Base-by-base conservation (phyloP, 1,140 invertebrate genomes). In the Pachypsylla venusta region DNA sequence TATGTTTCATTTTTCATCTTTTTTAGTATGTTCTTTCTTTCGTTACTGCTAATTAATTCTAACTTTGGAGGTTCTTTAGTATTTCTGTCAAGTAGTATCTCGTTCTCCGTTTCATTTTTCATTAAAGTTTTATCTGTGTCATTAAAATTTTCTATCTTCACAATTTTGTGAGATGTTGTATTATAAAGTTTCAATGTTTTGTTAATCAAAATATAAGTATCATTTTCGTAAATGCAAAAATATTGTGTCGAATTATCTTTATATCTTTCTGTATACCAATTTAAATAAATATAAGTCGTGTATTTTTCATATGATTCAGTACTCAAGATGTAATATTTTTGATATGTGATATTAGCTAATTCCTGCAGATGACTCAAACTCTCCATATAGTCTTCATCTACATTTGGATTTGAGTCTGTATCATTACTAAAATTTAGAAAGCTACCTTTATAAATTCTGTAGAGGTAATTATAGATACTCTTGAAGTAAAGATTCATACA, bases 221-320 rank as follows among this genome's bases (percentile, higher is more conserved):
- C 42, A 19, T 48, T 48, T 22, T 4, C 7, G 22, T 48, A 48
- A 48, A 19, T 22, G 22, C 42, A 48, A n/a, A 48, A 48, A 22
- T 48, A 48, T 19, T 48, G 42, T 48, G 42, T 48, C 5, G n/a
- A 19, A 48, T 48, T 48, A 22, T 48, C 42, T 5, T n/a, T 48
- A 22, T 48, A 48, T 48, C 4, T 48, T n/a, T 48, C 42, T 4
- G 42, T 48, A 22, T 48, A 48, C 42, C 42, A 48, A n/a, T 48
- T 19, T n/a, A 48, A n/a, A 10, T 4, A n/a, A 19, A 48, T 48
- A 48, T 48, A 48, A 19, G 16, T n/a, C 22, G 42, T 48, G 4
- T 48, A 19, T 22, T 5, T 4, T 48, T 19, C 4, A 48, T 48
- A 10, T 4, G n/a, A n/a, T 48, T 48, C 7, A 48, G 4, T 10